These are phyloP conservation scores for Clarias batrachus DNA, from an alignment of 2,113 vertebrate genomes.

Conservation along the genomic window DNA sequence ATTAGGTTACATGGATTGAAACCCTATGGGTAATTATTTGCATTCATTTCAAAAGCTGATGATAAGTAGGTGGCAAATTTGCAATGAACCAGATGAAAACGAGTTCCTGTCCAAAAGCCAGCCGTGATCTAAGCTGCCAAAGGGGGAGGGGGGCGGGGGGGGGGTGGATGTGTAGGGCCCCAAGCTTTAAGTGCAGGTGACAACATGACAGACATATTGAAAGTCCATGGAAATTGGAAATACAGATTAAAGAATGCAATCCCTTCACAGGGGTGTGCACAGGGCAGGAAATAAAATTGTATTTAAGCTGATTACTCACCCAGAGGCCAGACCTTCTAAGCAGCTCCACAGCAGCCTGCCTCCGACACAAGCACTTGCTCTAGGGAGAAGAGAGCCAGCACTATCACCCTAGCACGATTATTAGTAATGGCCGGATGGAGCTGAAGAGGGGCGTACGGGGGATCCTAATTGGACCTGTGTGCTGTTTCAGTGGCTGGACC, in stretches of 20 bases:
- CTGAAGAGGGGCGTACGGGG: constrained; percentile 70
- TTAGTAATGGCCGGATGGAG: constrained; percentile 81
- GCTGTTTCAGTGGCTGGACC: constrained; percentile 73
- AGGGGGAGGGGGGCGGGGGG: constrained; percentile 46
- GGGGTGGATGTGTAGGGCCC: constrained; percentile 39
- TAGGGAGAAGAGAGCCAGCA: constrained; percentile 66
- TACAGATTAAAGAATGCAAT: constrained; percentile 73
- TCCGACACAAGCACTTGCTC: constrained; percentile 62
- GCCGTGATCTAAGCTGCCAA: constrained; percentile 59
- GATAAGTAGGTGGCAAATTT: constrained; percentile 47
- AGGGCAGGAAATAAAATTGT: constrained; percentile 79
- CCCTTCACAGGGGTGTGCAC: constrained; percentile 66
- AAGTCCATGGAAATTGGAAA: constrained; percentile 75
- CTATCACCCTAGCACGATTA: constrained; percentile 79
- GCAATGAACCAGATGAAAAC: constrained; percentile 57
- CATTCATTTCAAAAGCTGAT: constrained; percentile 15
- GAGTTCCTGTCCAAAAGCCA: constrained; percentile 54
- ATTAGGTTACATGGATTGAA: not conserved
- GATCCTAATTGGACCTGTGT: constrained; percentile 81
- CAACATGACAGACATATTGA: constrained; percentile 69
- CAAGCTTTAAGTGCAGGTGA: constrained; percentile 66
- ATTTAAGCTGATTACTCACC: constrained; percentile 82
- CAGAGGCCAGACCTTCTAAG: constrained; percentile 74
- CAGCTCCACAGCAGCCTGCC: constrained; percentile 61
- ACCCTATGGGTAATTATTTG: not conserved